phyloP scores from a whole-genome alignment of 2,797 vertebrate genomes.

The Catamblyrhynchus diadema region DNA sequence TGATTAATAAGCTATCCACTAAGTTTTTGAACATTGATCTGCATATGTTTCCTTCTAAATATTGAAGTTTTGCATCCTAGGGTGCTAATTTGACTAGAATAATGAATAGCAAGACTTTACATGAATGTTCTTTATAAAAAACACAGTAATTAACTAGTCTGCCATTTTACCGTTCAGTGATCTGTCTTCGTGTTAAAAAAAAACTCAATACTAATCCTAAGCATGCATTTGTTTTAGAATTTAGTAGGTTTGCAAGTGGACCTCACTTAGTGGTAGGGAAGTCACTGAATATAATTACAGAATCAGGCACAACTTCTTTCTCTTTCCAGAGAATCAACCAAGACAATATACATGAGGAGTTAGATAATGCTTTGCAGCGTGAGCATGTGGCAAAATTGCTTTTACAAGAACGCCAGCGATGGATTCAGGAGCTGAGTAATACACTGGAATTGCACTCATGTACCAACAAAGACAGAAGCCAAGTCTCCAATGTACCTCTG shows the following conservation, averaged over 20 bases:
- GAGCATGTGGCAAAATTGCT: slow-evolving; percentile 78
- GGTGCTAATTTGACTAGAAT: not conserved
- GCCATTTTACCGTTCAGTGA: not conserved
- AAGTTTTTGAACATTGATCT: not conserved
- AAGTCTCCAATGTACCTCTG: too few relatives aligned
- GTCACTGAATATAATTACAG: not conserved
- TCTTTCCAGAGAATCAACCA: slow-evolving; percentile 71
- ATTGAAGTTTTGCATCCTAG: not conserved
- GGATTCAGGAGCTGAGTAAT: slow-evolving; percentile 72
- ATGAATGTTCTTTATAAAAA: not conserved
- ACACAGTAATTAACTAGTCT: not conserved
- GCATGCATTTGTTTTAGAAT: not conserved
- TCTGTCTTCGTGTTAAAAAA: not conserved
- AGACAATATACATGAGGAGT: slow-evolving; percentile 71
- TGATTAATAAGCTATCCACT: not conserved
- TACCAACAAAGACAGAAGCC: too few relatives aligned
- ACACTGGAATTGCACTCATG: slow-evolving; percentile 67
- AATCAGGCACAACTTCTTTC: not conserved
- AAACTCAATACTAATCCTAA: not conserved
- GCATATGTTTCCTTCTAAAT: not conserved
- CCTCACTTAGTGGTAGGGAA: not conserved
- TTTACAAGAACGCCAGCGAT: slow-evolving; percentile 73
- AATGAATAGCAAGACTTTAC: not conserved
- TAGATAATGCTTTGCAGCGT: slow-evolving; percentile 73
- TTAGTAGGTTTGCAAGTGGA: not conserved